A percentile compares a stretch with the other conserved stretches of the same genome.
phyloP scores from a whole-genome alignment of 1,140 invertebrate genomes.

The Sitophilus oryzae region DNA sequence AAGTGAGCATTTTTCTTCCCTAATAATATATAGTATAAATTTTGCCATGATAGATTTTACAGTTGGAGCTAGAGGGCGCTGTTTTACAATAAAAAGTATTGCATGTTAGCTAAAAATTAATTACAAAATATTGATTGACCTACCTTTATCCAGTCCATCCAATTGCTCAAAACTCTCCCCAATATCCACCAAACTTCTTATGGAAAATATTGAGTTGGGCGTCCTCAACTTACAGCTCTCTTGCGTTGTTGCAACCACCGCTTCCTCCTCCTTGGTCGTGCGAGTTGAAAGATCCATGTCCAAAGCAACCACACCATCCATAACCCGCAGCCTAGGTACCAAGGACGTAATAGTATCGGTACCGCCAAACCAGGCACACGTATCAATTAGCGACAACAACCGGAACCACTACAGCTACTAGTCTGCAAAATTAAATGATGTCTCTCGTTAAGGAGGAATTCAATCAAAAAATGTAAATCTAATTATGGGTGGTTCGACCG shows the following conservation, averaged over 20 bases:
- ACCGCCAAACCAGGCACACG: too few relatives aligned
- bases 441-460: not conserved
- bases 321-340: not conserved
- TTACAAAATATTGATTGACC: not conserved
- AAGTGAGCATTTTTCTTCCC: too few relatives aligned
- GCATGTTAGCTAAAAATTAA: not conserved
- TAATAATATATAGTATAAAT: too few relatives aligned
- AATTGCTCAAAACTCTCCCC: conserved; percentile 40
- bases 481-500: not conserved
- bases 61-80: too few relatives aligned
- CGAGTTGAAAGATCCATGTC: conserved; percentile 41
- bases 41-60: too few relatives aligned
- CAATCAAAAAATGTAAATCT: not conserved
- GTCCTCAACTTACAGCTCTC: conserved; percentile 45
- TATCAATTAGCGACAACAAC: not conserved
- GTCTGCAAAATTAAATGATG: not conserved
- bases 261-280: conserved; percentile 28
- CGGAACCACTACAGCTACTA: not conserved
- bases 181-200: conserved; percentile 51
- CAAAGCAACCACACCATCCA: not conserved
- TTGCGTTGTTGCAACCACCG: conserved; percentile 5
- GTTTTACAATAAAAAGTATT: too few relatives aligned
- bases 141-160: not conserved
- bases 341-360: too few relatives aligned
- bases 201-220: conserved; percentile 54